Percentiles rank a stretch among this genome's conserved stretches.
Evolutionary conservation across 2,888 invertebrate genomes (phyloP).

Genomic region (Drosophila subsilvestris): DNA sequence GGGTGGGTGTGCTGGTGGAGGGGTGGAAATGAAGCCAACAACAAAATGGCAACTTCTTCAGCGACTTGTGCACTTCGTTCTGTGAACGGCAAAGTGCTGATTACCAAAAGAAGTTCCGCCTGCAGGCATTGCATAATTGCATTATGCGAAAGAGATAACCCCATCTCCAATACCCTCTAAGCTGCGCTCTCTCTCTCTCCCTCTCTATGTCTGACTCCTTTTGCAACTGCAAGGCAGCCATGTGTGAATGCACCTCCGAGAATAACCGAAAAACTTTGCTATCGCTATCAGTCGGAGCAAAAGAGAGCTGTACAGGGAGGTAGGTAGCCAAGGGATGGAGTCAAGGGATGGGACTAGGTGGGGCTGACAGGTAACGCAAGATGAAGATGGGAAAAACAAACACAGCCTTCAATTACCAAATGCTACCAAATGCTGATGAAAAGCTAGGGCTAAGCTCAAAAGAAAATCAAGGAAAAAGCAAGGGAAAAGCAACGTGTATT

Average conservation of each 20-base stretch:
- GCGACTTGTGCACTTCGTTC: conserved; percentile 55
- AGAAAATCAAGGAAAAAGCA: conserved; percentile 13
- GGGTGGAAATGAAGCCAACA: background rate
- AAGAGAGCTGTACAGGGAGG: background rate
- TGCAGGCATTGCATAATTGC: conserved; percentile 69
- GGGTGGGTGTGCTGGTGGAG: background rate
- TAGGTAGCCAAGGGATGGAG: background rate
- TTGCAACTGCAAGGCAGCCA: conserved; percentile 56
- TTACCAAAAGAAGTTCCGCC: conserved; percentile 62
- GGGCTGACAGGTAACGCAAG: background rate
- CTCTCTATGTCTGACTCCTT: conserved; percentile 8
- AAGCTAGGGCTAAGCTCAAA: conserved; percentile 44
- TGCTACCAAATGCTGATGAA: conserved; percentile 70
- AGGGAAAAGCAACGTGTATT: conserved; percentile 22
- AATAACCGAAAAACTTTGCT: conserved; percentile 63
- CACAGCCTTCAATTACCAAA: conserved; percentile 67
- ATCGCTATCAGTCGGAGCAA: conserved; percentile 52
- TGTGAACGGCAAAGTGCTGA: conserved; percentile 69
- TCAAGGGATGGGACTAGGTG: no score
- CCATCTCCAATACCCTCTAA: background rate
- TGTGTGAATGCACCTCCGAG: conserved; percentile 75
- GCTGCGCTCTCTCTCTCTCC: background rate
- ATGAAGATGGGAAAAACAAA: conserved; percentile 13
- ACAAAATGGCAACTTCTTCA: conserved; percentile 46
- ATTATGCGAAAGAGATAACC: conserved; percentile 49